Evolutionary conservation across 2,113 vertebrate genomes (phyloP).

Genomic region (Podarcis cretensis): DNA sequence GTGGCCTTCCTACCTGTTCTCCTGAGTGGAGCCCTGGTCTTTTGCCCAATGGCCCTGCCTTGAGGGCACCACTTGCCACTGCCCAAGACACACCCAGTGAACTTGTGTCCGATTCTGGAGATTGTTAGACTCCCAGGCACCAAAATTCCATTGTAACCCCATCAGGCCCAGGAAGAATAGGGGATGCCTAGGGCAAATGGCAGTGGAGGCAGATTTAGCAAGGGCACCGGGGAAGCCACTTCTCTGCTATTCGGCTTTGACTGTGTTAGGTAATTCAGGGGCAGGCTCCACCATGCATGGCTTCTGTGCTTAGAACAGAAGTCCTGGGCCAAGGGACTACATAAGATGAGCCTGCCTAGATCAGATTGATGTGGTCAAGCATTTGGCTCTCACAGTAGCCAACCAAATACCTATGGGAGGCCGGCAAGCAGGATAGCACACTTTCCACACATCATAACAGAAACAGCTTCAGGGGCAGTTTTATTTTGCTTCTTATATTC

Average conservation of each 20-base stretch:
- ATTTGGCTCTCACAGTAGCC: no score
- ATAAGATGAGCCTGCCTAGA: no score
- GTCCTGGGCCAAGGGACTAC: neutral
- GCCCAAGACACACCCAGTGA: neutral
- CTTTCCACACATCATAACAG: neutral
- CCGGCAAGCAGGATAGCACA: no score
- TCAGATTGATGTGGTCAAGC: no score
- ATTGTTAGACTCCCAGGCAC: neutral
- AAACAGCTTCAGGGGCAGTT: neutral
- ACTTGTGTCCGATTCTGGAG: neutral
- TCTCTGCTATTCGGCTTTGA: neutral
- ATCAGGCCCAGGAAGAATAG: neutral
- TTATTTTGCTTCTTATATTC: neutral
- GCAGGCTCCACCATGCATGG: neutral
- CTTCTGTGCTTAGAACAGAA: neutral
- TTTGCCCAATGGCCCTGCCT: neutral
- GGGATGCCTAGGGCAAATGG: neutral
- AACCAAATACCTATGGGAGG: no score
- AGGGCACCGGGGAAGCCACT: neutral
- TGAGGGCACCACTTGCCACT: neutral
- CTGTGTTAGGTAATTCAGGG: neutral
- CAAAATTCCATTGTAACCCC: neutral
- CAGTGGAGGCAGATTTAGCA: neutral
- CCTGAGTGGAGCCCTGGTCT: neutral
- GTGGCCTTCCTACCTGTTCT: neutral